Base-by-base conservation (phyloP, 2,888 invertebrate genomes). In the Xestia c-nigrum region DNA sequence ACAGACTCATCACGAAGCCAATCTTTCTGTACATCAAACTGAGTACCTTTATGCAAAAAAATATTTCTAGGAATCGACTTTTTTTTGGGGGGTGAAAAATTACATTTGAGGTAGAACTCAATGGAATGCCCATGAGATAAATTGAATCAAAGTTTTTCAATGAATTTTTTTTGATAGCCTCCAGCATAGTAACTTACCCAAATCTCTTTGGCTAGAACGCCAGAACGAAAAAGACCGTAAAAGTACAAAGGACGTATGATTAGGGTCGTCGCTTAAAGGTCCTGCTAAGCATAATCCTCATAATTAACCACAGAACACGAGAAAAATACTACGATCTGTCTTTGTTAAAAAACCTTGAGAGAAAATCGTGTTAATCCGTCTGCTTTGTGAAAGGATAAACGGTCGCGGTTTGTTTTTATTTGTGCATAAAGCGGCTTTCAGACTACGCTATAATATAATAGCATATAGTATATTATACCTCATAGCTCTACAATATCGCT, bases 291-390 rank as follows among this genome's bases (percentile, higher is more conserved):
- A 21, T 65, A 57, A 46, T 57, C 38, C 38, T 31, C 24, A 24
- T 59, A 78, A 65, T 59, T 52, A 76, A 76, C 50, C 46, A 31
- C 65, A 76, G n/a, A 19, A 14, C 6, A 46, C 9, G 12, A 43
- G 71, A n/a, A 40, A 46, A 40, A 43, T 31, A 16, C 24, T 14
- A 40, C 63, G 59, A 40, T 63, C n/a, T n/a, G 10, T 40, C 3
- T 40, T 40, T 63, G 40, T 63, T 40, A 19, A 19, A n/a, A 1
- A 63, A 63, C 21, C 5, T 40, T 63, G 40, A 63, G 38, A 81
- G 6, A 38, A 43, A 24, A 59, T 43, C 12, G 10, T n/a, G 14
- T 3, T 74, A 74, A 63, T 81, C 46, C 14, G 16, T 46, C 16
- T 40, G 19, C 14, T 46, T 14, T 52, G 43, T 1, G 43, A 50